Percentiles rank a stretch among this genome's conserved stretches.
phyloP scores from a whole-genome alignment of 2,113 vertebrate species.

The Pollimyrus isidori region DNA sequence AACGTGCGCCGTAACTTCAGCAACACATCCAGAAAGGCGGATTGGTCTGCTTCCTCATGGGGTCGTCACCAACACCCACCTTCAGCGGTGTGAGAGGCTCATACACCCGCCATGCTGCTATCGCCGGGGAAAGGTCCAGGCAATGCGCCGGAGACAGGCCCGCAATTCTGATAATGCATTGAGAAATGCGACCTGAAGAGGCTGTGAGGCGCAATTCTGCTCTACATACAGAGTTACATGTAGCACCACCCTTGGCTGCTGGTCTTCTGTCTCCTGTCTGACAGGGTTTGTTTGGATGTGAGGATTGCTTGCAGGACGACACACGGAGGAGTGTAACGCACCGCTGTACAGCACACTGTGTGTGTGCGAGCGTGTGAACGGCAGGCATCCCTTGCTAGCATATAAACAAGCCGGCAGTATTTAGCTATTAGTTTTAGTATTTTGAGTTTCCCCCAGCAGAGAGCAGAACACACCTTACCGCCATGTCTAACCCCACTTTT shows the following conservation, averaged over 20 bases:
- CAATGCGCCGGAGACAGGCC: background rate
- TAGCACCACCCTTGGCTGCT: background rate
- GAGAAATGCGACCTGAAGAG: background rate
- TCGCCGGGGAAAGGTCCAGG: background rate
- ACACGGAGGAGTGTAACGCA: background rate
- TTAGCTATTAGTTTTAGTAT: background rate
- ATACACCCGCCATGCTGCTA: background rate
- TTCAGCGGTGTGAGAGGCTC: background rate
- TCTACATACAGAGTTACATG: background rate
- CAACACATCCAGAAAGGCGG: background rate
- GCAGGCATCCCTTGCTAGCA: background rate
- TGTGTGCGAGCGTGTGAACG: background rate
- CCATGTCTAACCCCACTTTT: background rate
- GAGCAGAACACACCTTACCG: background rate
- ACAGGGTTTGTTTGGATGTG: background rate
- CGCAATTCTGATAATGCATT: background rate
- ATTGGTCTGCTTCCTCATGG: background rate
- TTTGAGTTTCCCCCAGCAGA: background rate
- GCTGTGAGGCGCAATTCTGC: background rate
- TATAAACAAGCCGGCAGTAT: background rate
- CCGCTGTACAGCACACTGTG: background rate
- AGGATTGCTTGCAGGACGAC: background rate
- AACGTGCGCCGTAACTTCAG: background rate
- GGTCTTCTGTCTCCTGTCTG: background rate
- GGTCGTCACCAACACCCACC: background rate